Base-by-base conservation (phyloP, 2,797 vertebrate species). In the Cetoscarus ocellatus region DNA sequence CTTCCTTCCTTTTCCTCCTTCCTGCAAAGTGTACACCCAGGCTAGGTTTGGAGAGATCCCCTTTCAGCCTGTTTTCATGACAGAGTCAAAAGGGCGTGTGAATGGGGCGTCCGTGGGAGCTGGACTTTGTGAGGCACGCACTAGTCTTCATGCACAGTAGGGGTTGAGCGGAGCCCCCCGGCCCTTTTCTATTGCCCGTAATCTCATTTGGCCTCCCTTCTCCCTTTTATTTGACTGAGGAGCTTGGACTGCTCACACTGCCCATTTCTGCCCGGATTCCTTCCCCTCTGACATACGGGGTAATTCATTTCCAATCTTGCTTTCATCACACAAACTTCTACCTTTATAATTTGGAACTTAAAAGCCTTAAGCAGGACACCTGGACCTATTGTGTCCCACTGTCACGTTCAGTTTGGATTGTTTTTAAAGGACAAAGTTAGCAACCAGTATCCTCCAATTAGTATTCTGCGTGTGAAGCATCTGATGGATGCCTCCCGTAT, bases 51-150 rank as follows among this genome's bases (percentile, higher is more conserved):
- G 95, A 95, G 95, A 95, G 96, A 93, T 94, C 95, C 95, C 95
- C 95, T 95, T 96, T 96, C 96, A 96, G 92, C 80, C 91, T 86
- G 90, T 94, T 95, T 95, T 94, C 93, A 94, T 94, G 94, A 94
- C 94, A 94, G 94, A 95, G 95, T 95, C 94, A 94, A 96, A 95
- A 96, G 98, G 97, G 98, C 97, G 97, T 99, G 98, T 98, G 97
- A 99, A 99, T 97, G 95, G 95, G 92, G 93, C 94, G 89, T 95
- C 94, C 91, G 91, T 95, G 94, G 95, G 94, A 95, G 93, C 92
- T 90, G 88, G 92, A 93, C 92, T 90, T 91, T 94, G 93, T 94
- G 91, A 93, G 93, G 92, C 91, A 90, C 85, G 90, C 94, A 92
- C 95, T 93, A 94, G 95, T 94, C 96, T 96, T 94, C 95, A 94